These are phyloP conservation scores for Lemur catta DNA, from an alignment of 2,797 vertebrate genomes.

Conservation along the genomic window DNA sequence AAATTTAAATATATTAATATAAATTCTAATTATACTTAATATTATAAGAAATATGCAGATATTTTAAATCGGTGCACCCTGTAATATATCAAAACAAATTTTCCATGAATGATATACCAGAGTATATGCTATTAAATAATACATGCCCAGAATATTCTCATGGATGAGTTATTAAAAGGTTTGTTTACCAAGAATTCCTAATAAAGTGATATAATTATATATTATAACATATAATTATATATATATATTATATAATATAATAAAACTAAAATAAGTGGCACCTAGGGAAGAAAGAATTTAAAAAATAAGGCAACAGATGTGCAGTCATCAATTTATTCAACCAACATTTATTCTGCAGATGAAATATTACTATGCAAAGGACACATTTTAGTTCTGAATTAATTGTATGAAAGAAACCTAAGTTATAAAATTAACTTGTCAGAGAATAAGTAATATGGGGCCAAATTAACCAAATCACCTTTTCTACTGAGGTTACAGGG, in stretches of 20 bases:
- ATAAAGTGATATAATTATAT: background rate
- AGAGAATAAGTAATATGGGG: background rate
- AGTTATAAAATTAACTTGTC: constrained; percentile 39
- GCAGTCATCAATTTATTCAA: background rate
- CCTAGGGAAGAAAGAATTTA: background rate
- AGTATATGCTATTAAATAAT: background rate
- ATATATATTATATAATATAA: too few relatives aligned
- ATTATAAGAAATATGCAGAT: background rate
- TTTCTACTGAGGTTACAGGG: background rate
- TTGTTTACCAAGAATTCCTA: background rate
- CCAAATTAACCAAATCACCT: background rate
- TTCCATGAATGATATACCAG: background rate
- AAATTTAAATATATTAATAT: constrained; percentile 28
- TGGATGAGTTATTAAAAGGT: background rate
- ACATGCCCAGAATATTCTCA: background rate
- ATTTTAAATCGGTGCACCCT: background rate
- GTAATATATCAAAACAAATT: background rate
- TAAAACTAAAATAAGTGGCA: background rate
- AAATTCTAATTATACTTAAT: background rate
- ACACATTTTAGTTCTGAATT: constrained; percentile 26
- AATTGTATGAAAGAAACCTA: constrained; percentile 8
- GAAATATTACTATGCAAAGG: constrained; percentile 21
- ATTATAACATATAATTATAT: too few relatives aligned
- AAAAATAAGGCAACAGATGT: background rate
- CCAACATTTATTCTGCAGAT: constrained; percentile 21